Base-by-base conservation (phyloP, 2,797 vertebrate species). In the Sebastes hubbsi region DNA sequence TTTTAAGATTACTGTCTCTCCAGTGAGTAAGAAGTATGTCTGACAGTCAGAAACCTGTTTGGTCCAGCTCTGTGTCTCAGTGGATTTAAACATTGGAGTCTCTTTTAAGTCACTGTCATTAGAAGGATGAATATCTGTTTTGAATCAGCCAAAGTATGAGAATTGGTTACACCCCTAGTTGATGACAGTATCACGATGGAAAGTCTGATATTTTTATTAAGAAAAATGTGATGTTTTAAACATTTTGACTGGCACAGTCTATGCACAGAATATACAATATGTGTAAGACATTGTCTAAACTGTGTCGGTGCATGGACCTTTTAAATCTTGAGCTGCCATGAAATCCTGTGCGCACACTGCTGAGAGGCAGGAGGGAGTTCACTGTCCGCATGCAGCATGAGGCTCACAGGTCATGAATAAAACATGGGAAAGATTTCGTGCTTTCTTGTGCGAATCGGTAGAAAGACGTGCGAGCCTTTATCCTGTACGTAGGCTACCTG, bases 361-460 rank as follows among this genome's bases (percentile, higher is more conserved):
- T 64, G 76, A 60, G 80, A 72, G 24, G 73, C 54, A 66, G 68
- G 46, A 73, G 73, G 68, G 66, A 76, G 81, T 79, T 89, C 61
- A 75, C 70, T n/a, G 25, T 79, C 65, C 55, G 77, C 76, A 90
- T 89, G 67, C 83, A 82, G 66, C 60, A 88, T 85, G 87, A 89
- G 78, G 81, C 71, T 72, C 56, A 10, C 66, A 9, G 68, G 34
- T 87, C 85, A 89, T 93, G 59, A 91, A 91, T 91, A 80, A 92
- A 88, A 90, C 82, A 91, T 92, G 25, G 58, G 2, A 69, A 72
- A 60, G 22, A 83, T 81, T 61, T 83, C 74, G 30, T 85, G 77
- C 80, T 78, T 81, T 66, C 49, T 85, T 72, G 79, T 71, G 71
- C 38, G 72, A 79, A 75, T 60, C n/a, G 24, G 18, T 29, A 46